phyloP scores from a whole-genome alignment of 2,888 invertebrate genomes.

The Alloplasta piceator region DNA sequence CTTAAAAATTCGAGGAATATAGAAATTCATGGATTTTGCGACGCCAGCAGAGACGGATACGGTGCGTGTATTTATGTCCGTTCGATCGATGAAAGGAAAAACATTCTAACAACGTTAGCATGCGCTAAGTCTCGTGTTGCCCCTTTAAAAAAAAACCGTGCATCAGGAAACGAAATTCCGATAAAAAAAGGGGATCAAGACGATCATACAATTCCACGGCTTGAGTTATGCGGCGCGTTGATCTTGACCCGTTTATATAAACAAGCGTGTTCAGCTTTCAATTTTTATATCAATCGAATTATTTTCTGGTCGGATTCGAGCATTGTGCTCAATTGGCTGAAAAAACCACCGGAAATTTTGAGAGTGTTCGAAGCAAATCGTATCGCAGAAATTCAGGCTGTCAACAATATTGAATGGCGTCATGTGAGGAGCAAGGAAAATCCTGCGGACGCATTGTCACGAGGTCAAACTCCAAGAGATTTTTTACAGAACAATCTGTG shows the following conservation, averaged over 20 bases:
- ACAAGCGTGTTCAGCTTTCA: constrained; percentile 3
- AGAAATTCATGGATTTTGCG: constrained; percentile 58
- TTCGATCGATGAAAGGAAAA: constrained; percentile 18
- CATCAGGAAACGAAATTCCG: neutral
- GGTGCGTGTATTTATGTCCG: constrained; percentile 65
- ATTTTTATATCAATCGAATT: neutral
- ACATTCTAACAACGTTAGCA: constrained; percentile 57
- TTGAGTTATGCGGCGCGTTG: constrained; percentile 60
- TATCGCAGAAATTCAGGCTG: constrained; percentile 65
- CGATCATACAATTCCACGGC: constrained; percentile 62
- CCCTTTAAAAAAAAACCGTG: constrained; percentile 61
- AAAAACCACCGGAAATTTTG: constrained; percentile 44
- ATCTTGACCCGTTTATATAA: constrained; percentile 25
- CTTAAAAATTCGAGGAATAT: constrained; percentile 3
- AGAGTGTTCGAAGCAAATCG: constrained; percentile 66
- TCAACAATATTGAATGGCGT: constrained; percentile 47
- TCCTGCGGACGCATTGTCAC: neutral
- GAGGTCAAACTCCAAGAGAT: constrained; percentile 17
- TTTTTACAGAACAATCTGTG: constrained; percentile 24
- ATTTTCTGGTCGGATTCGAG: constrained; percentile 44
- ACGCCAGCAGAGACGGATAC: constrained; percentile 35
- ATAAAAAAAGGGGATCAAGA: neutral
- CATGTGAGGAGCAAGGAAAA: constrained; percentile 25
- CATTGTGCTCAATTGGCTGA: constrained; percentile 64
- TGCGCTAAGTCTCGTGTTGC: constrained; percentile 73